Base-by-base conservation (phyloP, 2,888 invertebrate genomes). In the Agrotis exclamationis region DNA sequence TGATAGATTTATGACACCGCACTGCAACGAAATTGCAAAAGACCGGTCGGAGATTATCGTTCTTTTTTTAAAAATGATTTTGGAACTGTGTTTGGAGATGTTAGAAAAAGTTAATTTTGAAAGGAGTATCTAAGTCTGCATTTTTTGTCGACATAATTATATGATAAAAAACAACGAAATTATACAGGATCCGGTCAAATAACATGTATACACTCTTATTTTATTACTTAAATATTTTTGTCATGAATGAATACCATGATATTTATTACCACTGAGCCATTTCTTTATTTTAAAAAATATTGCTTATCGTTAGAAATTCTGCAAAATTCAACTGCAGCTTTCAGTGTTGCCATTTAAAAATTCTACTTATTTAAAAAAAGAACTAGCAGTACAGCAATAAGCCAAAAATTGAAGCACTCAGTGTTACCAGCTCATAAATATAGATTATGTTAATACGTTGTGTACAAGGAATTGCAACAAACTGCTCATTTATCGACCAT, bases 381-480 rank as follows among this genome's bases (percentile, higher is more conserved):
- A n/a, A n/a, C n/a, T n/a, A n/a, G n/a, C n/a, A n/a, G 0, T 6
- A 13, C 20, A 39, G 13, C 20, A 22, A 14, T 68, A 56, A 70
- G 7, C 48, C 54, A 54, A 22, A 22, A 79, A 78, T 63, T 79
- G 72, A 54, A 59, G 28, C 74, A 63, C 47, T 53, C 14, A 53
- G 11, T 33, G 57, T 20, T 33, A 54, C 33, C 28, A 53, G 33
- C 14, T 47, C n/a, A 57, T 64, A 59, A 16, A 51, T 77, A 65
- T 75, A 76, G 81, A 76, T 84, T 84, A 84, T 84, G 84, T 50
- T 79, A 84, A 84, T 79, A 64, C 51, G 5, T 62, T 71, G 59
- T 73, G 22, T 68, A 77, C 63, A 63, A 80, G 85, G 77, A 84
- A 80, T 82, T 71, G 72, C 76, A 76, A 72, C 70, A 74, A 70